Conservation (phyloP, 1,140 invertebrate species). For the Brachionus plicatilis region DNA sequence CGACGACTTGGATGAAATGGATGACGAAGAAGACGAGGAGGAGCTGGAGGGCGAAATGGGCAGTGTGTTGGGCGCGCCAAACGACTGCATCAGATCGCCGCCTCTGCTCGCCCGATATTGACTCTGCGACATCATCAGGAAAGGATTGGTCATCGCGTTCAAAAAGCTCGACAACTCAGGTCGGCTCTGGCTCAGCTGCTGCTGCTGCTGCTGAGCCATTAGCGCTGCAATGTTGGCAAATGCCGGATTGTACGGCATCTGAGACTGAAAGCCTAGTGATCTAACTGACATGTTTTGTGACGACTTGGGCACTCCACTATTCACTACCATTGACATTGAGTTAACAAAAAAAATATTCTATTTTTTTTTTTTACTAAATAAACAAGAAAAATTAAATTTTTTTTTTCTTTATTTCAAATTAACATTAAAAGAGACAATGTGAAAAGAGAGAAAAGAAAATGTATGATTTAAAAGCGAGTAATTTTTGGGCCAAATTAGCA, state of each 20-base stretch:
- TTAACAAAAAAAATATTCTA: background rate
- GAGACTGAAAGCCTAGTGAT: background rate
- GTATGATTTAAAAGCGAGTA: conserved; percentile 3
- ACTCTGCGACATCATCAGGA: background rate
- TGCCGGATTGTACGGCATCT: background rate
- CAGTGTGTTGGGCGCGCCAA: background rate
- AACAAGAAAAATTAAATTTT: background rate
- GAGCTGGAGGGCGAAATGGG: conserved; percentile 10
- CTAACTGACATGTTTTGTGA: conserved; percentile 5
- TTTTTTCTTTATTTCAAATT: background rate
- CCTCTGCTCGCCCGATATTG: background rate
- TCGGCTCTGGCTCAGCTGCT: background rate
- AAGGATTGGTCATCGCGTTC: background rate
- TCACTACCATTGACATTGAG: conserved; percentile 26
- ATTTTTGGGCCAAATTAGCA: background rate
- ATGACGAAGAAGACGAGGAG: background rate
- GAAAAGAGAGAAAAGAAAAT: background rate
- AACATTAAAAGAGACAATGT: background rate
- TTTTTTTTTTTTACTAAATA: background rate
- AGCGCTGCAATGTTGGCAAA: background rate
- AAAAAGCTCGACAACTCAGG: background rate
- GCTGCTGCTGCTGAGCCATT: conserved; percentile 3
- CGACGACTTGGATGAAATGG: background rate
- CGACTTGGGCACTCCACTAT: background rate
- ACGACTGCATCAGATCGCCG: background rate